Evolutionary conservation across 1,140 invertebrate genomes (phyloP), one percentile per base, ranked within the genome.

Genomic region (Lepidurus packardi): DNA sequence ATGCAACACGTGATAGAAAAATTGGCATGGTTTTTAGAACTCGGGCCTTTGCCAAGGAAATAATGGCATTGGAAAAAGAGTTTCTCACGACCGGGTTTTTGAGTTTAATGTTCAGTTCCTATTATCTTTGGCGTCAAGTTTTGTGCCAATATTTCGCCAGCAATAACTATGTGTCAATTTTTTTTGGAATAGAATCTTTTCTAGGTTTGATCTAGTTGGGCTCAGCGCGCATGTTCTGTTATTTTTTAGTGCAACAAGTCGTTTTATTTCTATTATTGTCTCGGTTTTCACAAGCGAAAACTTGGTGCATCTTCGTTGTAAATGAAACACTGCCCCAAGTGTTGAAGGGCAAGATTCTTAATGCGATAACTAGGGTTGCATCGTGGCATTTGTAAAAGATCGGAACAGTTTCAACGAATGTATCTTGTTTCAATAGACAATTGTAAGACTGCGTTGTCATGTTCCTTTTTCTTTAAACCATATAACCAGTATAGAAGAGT

Each of bases 101-200:
- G 53, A 65, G 53, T 65, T 34, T 65, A 65, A 13, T 65, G 53
- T 65, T 65, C 16, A 65, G 53, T 65, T 65, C 53, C 53, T 65
- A 65, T 65, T 65, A 65, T 65, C 53, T 65, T 65, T 65, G 53
- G 53, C 53, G 53, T 65, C 53, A 65, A 65, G 53, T 65, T 65
- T 21, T 65, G 53, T 65, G 53, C 53, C 53, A 65, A 65, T 65
- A 65, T 65, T 65, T 65, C 53, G 53, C 53, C 53, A 65, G 53
- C 53, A 65, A 65, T 65, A 65, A 65, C 21, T 65, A 21, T 65
- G 13, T 65, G 53, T 65, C 53, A 65, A n/a, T 65, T 65, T 65
- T 65, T 21, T 13, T 65, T 7, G 6, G 21, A 65, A 65, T n/a
- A 16, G 1, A 65, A 13, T 65, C 8, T 65, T 65, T 65, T 65